Evolutionary conservation across 2,888 invertebrate genomes (phyloP).

Genomic region (Ectemnius continuus): DNA sequence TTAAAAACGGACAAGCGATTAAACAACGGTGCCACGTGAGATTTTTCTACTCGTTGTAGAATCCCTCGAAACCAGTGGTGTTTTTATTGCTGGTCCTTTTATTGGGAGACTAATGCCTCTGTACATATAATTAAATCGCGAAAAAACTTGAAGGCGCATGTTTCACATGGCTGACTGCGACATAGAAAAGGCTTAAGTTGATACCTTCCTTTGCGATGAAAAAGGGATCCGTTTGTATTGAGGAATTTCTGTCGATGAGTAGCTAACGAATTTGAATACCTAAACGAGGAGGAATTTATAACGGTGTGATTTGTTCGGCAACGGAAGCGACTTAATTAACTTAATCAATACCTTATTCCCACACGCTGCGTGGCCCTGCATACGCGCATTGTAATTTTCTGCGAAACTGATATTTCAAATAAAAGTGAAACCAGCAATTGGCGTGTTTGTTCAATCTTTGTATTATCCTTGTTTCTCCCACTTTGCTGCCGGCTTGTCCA

Average conservation of each 20-base stretch:
- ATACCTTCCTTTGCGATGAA: background rate
- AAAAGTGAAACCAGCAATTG: conserved; percentile 47
- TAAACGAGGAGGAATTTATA: conserved; percentile 36
- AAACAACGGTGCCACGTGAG: conserved; percentile 40
- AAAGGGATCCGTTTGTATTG: conserved; percentile 12
- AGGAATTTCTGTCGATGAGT: conserved; percentile 33
- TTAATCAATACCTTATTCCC: conserved; percentile 52
- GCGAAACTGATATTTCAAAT: conserved; percentile 57
- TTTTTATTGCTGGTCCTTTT: conserved; percentile 6
- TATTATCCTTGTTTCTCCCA: too few relatives aligned
- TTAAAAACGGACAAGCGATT: conserved; percentile 34
- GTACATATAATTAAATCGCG: background rate
- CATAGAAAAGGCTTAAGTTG: background rate
- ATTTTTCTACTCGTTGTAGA: conserved; percentile 15
- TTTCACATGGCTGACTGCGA: background rate
- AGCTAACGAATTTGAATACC: conserved; percentile 36
- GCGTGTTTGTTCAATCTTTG: too few relatives aligned
- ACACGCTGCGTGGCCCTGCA: conserved; percentile 30
- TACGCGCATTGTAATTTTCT: conserved; percentile 53
- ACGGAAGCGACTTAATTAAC: conserved; percentile 50
- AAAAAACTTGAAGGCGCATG: background rate
- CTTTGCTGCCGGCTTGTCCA: too few relatives aligned
- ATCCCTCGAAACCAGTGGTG: conserved; percentile 28
- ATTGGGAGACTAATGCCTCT: background rate
- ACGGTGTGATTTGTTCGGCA: conserved; percentile 48